Evolutionary conservation across 2,797 vertebrate genomes (phyloP), one percentile per base, ranked within the genome.

Genomic region (Sciaenops ocellatus): DNA sequence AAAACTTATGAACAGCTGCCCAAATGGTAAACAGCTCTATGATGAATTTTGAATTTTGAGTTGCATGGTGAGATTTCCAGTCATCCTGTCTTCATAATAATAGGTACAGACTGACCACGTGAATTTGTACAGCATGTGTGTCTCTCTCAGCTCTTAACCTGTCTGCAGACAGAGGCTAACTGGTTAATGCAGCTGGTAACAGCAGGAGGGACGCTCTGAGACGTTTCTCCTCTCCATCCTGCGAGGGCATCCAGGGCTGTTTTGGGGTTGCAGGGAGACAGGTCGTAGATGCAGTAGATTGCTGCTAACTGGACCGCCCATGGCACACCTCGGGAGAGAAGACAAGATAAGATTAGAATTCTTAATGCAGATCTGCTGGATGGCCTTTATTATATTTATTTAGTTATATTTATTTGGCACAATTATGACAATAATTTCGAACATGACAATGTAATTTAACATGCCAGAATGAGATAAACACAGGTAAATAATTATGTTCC

Each of bases 251-350:
- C 94, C 89, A 96, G 59, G 50, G 96, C 95, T 69, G 95, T 94
- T 76, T 95, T 93, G 2, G 97, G 98, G 83, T 97, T 95, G 90
- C 97, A 96, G 42, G 97, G 96, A 30, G 96, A 96, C 88, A 99
- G 83, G 78, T 99, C 98, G 60, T 96, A 97, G 30, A 98, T 95
- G 48, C 97, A 95, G 79, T 99, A 98, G 62, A 97, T 56, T 0
- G 98, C 96, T 28, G 98, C 97, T 73, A 99, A 90, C 90, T 99
- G 98, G 67, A 99, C 95, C 13, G 96, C 95, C 97, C 97, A 97
- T 0, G 97, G 96, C 42, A 99, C 95, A 85, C 93, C 98, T 99
- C 90, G 17, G 87, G 41, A 57, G 48, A 85, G 73, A 52, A 59
- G 51, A 22, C 10, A 71, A 12, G 3, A 6, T 12, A 17, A 51